Base-by-base conservation (phyloP, 2,113 vertebrate species). In the Fukomys damarensis region DNA sequence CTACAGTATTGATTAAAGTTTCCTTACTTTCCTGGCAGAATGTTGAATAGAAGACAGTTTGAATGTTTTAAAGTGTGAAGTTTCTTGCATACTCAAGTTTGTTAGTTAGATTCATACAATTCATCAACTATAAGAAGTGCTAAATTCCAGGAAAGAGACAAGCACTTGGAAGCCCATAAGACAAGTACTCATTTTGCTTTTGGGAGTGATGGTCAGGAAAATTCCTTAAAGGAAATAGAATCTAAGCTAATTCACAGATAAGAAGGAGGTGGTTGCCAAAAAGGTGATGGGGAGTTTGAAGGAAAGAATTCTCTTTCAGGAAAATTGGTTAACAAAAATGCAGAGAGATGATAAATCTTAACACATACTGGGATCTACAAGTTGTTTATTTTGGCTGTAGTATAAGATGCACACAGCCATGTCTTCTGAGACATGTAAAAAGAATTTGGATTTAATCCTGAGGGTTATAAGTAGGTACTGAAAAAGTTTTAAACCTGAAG, bases 1-100 rank as follows among this genome's bases (percentile, higher is more conserved):
- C 4, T 56, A 35, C 22, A 96, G 12, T 63, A 76, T 32, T 84
- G 68, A 81, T n/a, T 74, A 49, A 90, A 94, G 58, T 54, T 79
- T 32, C 54, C 54, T 83, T 95, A 65, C 22, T 72, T 94, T 79
- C 61, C 24, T 90, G 54, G 59, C 3, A 84, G 38, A 79, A 72
- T 54, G 24, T 17, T 87, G 49, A 74, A 30, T 52, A 68, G 26
- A 89, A 70, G 35, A 83, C 10, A 93, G 11, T 5, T 87, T 83
- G 41, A 65, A 90, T 38, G 61, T 65, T 83, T 58, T 83, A 38
- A 87, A 93, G 85, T 94, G 76, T 65, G 61, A 83, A 80, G 52
- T 87, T 72, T 80, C 68, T 93, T 94, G 10, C 3, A 93, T 43
- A 58, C 35, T 5, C 35, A 84, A 38, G 28, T 90, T 58, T 93